Conservation (phyloP, 2,113 vertebrate species). For the Monopterus albus region DNA sequence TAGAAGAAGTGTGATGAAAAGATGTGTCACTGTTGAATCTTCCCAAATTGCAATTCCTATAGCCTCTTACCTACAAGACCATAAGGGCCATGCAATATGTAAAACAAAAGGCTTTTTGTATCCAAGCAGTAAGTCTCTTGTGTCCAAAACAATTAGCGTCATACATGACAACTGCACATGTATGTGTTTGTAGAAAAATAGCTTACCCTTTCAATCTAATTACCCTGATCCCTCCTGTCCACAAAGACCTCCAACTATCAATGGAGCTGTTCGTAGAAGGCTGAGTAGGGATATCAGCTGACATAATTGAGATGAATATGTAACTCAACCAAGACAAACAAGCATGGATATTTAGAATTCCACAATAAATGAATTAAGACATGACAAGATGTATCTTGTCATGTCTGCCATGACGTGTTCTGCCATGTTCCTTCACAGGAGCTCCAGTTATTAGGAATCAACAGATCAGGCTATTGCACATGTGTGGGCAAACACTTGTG, state of each 20-base stretch:
- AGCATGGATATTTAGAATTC: slow-evolving; percentile 54
- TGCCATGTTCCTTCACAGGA: slow-evolving; percentile 22
- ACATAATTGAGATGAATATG: slow-evolving; percentile 63
- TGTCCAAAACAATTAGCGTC: slow-evolving; percentile 58
- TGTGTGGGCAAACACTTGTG: background rate
- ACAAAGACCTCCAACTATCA: slow-evolving; percentile 45
- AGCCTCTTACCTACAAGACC: slow-evolving; percentile 56
- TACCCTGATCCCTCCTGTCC: slow-evolving; percentile 40
- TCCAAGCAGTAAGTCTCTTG: slow-evolving; percentile 15
- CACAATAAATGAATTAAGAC: slow-evolving; percentile 59
- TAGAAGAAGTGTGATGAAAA: slow-evolving; percentile 40
- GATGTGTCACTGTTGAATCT: slow-evolving; percentile 40
- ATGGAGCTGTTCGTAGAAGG: slow-evolving; percentile 52
- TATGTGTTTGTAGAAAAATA: slow-evolving; percentile 61
- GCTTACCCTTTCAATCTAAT: slow-evolving; percentile 66
- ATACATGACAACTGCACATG: slow-evolving; percentile 44
- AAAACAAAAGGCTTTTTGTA: slow-evolving; percentile 59
- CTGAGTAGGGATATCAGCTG: slow-evolving; percentile 46
- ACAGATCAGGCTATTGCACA: background rate
- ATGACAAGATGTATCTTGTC: slow-evolving; percentile 55
- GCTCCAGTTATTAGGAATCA: slow-evolving; percentile 27
- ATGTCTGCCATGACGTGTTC: too few species aligned
- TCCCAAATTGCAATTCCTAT: slow-evolving; percentile 45
- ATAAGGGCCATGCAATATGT: slow-evolving; percentile 37
- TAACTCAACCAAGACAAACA: slow-evolving; percentile 60